Evolutionary conservation across 1,140 invertebrate species (phyloP), one percentile per base, ranked within the genome.

Genomic region (Metaphire vulgaris): DNA sequence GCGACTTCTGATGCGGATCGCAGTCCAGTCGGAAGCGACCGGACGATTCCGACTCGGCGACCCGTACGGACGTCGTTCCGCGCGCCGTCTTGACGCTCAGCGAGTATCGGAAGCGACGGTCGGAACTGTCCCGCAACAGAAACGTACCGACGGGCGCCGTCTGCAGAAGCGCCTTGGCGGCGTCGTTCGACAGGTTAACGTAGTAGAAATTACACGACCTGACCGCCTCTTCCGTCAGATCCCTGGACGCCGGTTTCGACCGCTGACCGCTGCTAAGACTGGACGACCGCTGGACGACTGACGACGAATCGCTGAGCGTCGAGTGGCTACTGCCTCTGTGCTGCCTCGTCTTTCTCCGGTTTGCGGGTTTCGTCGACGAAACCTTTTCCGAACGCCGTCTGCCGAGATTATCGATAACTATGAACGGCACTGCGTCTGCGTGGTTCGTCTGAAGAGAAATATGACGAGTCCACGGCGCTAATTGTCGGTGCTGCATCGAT

Each of bases 61-160:
- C 89, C 41, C 94, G 86, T 0, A 95, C 91, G 33, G 92, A 93
- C 0, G 92, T 95, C 0, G 93, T 92, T 0, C 93, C 93, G 34
- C 90, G 85, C 21, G 89, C 88, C 0, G 93, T 95, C 84, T 94
- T 92, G 14, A 95, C 91, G 80, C 92, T 93, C 21, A 96, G 86
- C 1, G 92, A 90, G 82, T 92, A 95, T 33, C 92, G 89, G 85
- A 90, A 93, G 78, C 89, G 89, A 1, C 89, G 89, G 83, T 95
- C 92, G 0, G 91, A 91, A 16, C 92, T 94, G 83, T 93, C 91
- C 41, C 94, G 86, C 34, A 95, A 88, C 26, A 76, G 33, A 86
- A 93, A 93, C 0, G 90, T 90, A 0, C 92, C 92, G 1, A 78
- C 78, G 1, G 31, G 16, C 15, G 30, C 30, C n/a, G 16, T n/a